Percentiles rank a stretch among this genome's conserved stretches.
phyloP scores from a whole-genome alignment of 2,888 invertebrate genomes.

The Synergus umbraculus region DNA sequence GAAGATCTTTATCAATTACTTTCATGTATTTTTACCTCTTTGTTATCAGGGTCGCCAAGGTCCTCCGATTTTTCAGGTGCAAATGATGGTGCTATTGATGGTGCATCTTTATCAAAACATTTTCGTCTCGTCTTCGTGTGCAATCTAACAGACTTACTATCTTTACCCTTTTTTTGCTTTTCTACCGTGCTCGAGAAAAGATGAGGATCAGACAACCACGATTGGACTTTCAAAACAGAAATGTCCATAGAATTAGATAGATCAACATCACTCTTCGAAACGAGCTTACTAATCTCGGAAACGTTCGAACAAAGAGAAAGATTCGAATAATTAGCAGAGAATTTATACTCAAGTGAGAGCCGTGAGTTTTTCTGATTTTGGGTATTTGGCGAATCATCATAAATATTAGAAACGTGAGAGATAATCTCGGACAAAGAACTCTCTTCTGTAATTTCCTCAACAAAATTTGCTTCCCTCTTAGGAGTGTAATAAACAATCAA shows the following conservation, averaged over 20 bases:
- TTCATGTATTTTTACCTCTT: slow-evolving; percentile 33
- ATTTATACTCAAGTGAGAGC: slow-evolving; percentile 61
- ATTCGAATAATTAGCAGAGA: slow-evolving; percentile 39
- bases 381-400: slow-evolving; percentile 57
- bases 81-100: slow-evolving; percentile 31
- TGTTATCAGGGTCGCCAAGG: slow-evolving; percentile 14
- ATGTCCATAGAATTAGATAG: slow-evolving; percentile 53
- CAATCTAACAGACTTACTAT: slow-evolving; percentile 10
- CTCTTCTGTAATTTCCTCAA: slow-evolving; percentile 13
- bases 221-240: slow-evolving; percentile 53
- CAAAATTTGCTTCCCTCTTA: slow-evolving; percentile 42
- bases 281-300: slow-evolving; percentile 14
- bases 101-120: slow-evolving; percentile 35
- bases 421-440: not conserved
- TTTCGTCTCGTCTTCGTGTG: slow-evolving; percentile 31
- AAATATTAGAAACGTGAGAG: not conserved
- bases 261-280: slow-evolving; percentile 59
- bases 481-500: slow-evolving; percentile 55
- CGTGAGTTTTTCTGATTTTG: slow-evolving; percentile 65
- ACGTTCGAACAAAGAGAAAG: slow-evolving; percentile 37
- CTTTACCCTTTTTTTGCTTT: slow-evolving; percentile 1
- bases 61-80: slow-evolving; percentile 20
- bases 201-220: slow-evolving; percentile 60
- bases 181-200: slow-evolving; percentile 48
- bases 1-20: slow-evolving; percentile 10